phyloP scores from a whole-genome alignment of 2,888 invertebrate genomes.

The Lasioglossum lativentre region DNA sequence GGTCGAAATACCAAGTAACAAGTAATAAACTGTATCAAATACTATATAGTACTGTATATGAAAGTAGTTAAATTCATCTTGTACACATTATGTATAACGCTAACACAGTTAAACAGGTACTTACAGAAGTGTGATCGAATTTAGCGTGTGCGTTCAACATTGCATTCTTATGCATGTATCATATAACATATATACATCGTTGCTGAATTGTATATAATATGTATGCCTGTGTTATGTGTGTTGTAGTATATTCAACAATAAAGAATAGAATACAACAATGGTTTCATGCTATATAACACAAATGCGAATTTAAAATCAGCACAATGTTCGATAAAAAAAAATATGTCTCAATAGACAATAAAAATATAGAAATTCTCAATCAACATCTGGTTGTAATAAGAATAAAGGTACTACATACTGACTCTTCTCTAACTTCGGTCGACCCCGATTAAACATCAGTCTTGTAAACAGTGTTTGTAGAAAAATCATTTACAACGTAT shows the following conservation, averaged over 20 bases:
- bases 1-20: not conserved
- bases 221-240: not conserved
- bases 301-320: constrained; percentile 21
- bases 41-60: not conserved
- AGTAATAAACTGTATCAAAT: constrained; percentile 29
- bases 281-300: constrained; percentile 8
- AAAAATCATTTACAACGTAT: constrained; percentile 47
- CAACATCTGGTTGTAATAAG: constrained; percentile 22
- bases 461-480: constrained; percentile 58
- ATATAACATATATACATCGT: not conserved
- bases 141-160: constrained; percentile 41
- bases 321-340: constrained; percentile 12
- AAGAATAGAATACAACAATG: not conserved
- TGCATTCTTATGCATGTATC: not conserved
- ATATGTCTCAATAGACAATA: not conserved
- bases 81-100: constrained; percentile 15
- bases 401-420: constrained; percentile 36
- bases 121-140: constrained; percentile 32
- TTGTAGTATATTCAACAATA: constrained; percentile 5
- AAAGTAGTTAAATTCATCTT: constrained; percentile 16
- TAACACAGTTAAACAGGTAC: constrained; percentile 35
- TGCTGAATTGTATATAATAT: not conserved
- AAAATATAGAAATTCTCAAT: constrained; percentile 16
- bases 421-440: constrained; percentile 16
- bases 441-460: constrained; percentile 59